Conservation (phyloP, 2,888 invertebrate genomes). For the Abscondita cerata region DNA sequence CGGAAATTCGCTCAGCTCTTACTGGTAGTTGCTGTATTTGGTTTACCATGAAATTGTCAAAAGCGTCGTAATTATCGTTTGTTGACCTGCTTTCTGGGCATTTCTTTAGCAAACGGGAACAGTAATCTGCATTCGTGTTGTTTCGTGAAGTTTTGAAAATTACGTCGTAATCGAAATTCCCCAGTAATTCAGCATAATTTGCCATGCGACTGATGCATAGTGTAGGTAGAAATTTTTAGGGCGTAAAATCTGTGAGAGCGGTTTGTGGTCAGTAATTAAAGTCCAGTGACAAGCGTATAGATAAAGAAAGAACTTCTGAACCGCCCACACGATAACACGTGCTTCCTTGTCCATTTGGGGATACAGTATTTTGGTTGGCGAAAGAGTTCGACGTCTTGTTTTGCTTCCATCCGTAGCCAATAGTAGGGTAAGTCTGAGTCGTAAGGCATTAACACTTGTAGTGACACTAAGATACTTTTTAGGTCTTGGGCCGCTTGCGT, state of each 20-base stretch:
- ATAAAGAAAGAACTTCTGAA: conserved; percentile 30
- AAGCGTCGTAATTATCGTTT: too few species aligned
- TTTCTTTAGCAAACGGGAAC: too few species aligned
- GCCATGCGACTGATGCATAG: conserved; percentile 38
- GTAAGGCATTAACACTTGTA: neutral
- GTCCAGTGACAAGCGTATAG: conserved; percentile 34
- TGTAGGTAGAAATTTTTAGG: conserved; percentile 32
- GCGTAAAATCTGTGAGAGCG: conserved; percentile 36
- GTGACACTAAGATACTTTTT: neutral
- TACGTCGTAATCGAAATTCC: too few species aligned
- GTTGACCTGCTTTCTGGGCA: too few species aligned
- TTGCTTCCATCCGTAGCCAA: conserved; percentile 35
- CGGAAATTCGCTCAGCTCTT: too few species aligned
- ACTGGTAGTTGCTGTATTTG: too few species aligned
- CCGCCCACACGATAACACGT: conserved; percentile 30
- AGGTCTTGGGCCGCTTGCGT: neutral
- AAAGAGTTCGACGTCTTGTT: conserved; percentile 28
- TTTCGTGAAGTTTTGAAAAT: too few species aligned
- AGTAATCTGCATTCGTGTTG: neutral
- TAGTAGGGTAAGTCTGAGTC: conserved; percentile 13
- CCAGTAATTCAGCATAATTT: neutral
- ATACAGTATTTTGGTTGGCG: conserved; percentile 28
- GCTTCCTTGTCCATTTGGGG: conserved; percentile 38
- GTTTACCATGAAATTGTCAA: too few species aligned
- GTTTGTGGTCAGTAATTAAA: conserved; percentile 36